These are phyloP conservation scores for Sinocyclocheilus rhinocerous DNA, from an alignment of 2,113 vertebrate genomes.

Conservation along the genomic window DNA sequence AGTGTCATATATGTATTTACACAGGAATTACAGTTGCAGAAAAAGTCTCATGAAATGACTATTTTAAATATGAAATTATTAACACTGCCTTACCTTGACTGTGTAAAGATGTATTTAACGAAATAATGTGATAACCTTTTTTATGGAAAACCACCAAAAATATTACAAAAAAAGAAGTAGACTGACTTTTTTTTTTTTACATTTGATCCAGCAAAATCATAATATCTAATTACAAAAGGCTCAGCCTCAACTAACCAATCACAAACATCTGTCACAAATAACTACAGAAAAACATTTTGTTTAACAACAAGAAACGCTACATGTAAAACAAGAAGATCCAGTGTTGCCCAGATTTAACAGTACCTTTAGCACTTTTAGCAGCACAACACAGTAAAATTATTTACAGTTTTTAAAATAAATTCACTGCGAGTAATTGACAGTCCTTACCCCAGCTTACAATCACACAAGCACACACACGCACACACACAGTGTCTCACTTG, in stretches of 20 bases:
- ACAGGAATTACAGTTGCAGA: not conserved
- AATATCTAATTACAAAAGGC: conserved; percentile 67
- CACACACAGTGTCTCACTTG: conserved; percentile 31
- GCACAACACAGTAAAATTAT: conserved; percentile 22
- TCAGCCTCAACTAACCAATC: conserved; percentile 70
- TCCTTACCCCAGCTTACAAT: not conserved
- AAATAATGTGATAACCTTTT: not conserved
- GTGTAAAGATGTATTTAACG: not conserved
- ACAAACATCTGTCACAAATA: conserved; percentile 53
- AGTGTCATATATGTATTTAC: not conserved
- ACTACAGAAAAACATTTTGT: not conserved
- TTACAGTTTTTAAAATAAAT: conserved; percentile 13
- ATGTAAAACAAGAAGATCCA: conserved; percentile 57
- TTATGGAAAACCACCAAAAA: not conserved
- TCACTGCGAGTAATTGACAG: not conserved
- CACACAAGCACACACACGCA: conserved; percentile 21
- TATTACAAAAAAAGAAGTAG: not conserved
- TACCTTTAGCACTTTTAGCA: conserved; percentile 37
- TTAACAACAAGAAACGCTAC: conserved; percentile 13
- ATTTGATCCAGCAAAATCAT: conserved; percentile 51
- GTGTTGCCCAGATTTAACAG: conserved; percentile 58
- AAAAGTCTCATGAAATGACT: not conserved
- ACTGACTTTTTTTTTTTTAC: not conserved
- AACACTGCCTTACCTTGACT: not conserved
- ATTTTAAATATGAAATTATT: not conserved